Conservation (phyloP, 2,888 invertebrate genomes). For the Mimas tiliae region DNA sequence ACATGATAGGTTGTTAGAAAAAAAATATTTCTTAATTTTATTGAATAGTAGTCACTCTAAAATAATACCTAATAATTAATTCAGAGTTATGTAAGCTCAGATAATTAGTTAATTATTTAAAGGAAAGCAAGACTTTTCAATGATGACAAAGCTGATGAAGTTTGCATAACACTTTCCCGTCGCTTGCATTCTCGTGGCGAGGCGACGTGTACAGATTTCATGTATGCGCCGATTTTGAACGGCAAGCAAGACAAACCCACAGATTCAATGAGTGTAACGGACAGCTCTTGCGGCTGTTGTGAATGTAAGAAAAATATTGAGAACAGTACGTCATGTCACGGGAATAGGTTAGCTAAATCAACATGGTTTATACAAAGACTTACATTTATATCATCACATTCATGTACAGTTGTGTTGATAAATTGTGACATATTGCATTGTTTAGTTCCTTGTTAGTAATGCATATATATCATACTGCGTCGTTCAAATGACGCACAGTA, state of each 20-base stretch:
- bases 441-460: not conserved
- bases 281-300: conserved; percentile 14
- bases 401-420: not conserved
- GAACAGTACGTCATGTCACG: conserved; percentile 4
- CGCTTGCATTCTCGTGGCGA: not conserved
- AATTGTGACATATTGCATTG: not conserved
- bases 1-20: too few relatives aligned
- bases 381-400: not conserved
- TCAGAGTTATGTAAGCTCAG: too few relatives aligned
- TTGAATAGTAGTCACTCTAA: too few relatives aligned
- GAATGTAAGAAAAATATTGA: conserved; percentile 15
- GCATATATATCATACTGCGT: too few relatives aligned
- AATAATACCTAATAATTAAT: too few relatives aligned
- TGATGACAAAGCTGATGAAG: not conserved
- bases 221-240: not conserved
- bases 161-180: conserved; percentile 8
- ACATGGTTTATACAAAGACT: not conserved
- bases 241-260: not conserved
- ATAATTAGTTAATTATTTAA: not conserved
- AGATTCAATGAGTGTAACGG: not conserved
- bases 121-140: not conserved
- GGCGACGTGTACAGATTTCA: conserved; percentile 2
- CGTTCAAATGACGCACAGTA: too few relatives aligned
- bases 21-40: too few relatives aligned
- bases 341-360: conserved; percentile 34